Conservation (phyloP, 1,140 invertebrate genomes). For the Berghia stephanieae region DNA sequence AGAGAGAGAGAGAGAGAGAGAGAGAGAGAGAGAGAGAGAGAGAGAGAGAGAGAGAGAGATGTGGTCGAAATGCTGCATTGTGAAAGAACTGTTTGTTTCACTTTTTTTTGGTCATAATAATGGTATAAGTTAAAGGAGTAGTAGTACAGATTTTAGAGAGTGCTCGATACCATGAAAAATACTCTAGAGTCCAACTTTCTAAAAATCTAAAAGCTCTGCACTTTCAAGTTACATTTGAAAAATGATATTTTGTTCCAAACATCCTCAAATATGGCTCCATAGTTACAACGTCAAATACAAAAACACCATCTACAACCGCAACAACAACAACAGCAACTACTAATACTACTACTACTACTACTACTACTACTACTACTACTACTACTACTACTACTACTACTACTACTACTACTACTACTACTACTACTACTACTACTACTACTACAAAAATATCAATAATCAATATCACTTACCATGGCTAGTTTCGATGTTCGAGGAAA, state of each 20-base stretch:
- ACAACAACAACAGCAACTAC: no score
- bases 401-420: neutral
- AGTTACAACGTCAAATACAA: no score
- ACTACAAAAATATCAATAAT: neutral
- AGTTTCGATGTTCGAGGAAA: constrained; percentile 53
- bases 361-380: neutral
- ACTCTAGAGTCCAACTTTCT: neutral
- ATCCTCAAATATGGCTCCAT: no score
- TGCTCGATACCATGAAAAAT: neutral
- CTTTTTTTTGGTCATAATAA: no score
- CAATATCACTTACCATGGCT: constrained; percentile 56
- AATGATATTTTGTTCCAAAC: no score
- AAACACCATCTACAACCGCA: neutral
- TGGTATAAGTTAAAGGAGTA: no score
- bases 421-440: neutral
- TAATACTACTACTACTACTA: no score
- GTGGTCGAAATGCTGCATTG: neutral
- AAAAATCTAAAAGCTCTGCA: neutral
- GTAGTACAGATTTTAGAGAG: neutral
- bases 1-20: constrained; percentile 1
- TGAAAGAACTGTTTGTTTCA: no score
- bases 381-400: neutral
- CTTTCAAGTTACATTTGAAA: neutral
- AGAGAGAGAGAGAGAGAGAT: neutral
- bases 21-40: neutral